Base-by-base conservation (phyloP, 2,797 vertebrate species). In the Fistularia commersonii region DNA sequence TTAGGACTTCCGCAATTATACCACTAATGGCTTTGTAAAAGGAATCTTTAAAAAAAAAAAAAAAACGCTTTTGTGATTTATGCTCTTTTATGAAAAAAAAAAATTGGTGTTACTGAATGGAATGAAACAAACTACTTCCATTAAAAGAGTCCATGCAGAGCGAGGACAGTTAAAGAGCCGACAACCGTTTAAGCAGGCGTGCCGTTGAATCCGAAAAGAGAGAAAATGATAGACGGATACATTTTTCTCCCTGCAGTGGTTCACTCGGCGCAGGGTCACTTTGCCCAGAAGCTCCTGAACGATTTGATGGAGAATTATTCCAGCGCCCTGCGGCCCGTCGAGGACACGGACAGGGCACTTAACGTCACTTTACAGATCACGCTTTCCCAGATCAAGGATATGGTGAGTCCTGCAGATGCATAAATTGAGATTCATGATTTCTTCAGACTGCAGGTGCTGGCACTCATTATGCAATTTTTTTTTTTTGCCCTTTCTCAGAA, bases 281-380 rank as follows among this genome's bases (percentile, higher is more conserved):
- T 91, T 10, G 96, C 97, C 41, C 93, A 95, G 58, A 93, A 93
- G 80, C 89, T 99, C 10, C 92, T 99, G 60, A 92, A 85, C 1
- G 91, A 98, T 55, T 82, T 99, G 68, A 98, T 97, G 89, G 92
- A 96, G 86, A 91, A 93, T 70, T 99, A 99, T 56, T 94, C 93
- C 49, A 96, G 85, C 11, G 95, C 96, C 46, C 84, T 99, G 44
- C 88, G 93, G 48, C 97, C 97, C 0, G 96, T 99, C 39, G 95
- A 97, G 60, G 96, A 99, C 72, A 99, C 96, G 5, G 96, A 99
- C 77, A 86, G 88, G 70, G 93, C 94, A 7, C 80, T 99, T 15
- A 99, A 99, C 13, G 95, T 99, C 74, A 98, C 95, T 1, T 84
- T 99, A 74, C 95, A 97, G 87, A 93, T 99, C 70, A 98, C 97